A percentile compares a stretch with the other conserved stretches of the same genome.
phyloP scores from a whole-genome alignment of 2,113 vertebrate genomes.

The Stercorarius parasiticus region DNA sequence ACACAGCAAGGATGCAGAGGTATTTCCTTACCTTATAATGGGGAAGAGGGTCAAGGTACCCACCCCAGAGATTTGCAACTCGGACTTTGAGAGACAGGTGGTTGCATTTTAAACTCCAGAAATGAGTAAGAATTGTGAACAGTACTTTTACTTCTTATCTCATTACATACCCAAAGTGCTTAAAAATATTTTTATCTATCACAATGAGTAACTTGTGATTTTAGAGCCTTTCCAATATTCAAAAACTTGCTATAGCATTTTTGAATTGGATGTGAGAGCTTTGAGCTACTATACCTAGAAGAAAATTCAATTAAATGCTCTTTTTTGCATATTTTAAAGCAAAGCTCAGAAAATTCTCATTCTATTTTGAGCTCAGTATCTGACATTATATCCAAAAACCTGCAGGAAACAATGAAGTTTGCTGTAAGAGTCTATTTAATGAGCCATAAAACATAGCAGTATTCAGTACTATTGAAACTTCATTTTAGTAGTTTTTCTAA shows the following conservation, averaged over 20 bases:
- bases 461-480: conserved; percentile 25
- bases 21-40: not conserved
- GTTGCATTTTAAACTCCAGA: not conserved
- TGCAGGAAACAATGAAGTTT: conserved; percentile 13
- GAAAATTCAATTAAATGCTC: not conserved
- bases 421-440: not conserved
- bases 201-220: not conserved
- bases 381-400: not conserved
- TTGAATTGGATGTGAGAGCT: not conserved
- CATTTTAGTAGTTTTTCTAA: not conserved
- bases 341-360: not conserved
- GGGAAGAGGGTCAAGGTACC: not conserved
- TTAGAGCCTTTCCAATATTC: not conserved
- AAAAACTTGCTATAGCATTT: not conserved
- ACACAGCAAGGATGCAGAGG: not conserved
- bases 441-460: conserved; percentile 23
- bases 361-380: conserved; percentile 5
- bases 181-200: not conserved
- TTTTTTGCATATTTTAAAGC: not conserved
- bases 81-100: not conserved
- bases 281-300: not conserved
- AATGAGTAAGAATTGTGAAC: not conserved
- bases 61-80: not conserved
- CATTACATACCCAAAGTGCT: not conserved
- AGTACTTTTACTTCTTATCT: not conserved